Base-by-base conservation (phyloP, 2,888 invertebrate species). In the Nyleta sp. region DNA sequence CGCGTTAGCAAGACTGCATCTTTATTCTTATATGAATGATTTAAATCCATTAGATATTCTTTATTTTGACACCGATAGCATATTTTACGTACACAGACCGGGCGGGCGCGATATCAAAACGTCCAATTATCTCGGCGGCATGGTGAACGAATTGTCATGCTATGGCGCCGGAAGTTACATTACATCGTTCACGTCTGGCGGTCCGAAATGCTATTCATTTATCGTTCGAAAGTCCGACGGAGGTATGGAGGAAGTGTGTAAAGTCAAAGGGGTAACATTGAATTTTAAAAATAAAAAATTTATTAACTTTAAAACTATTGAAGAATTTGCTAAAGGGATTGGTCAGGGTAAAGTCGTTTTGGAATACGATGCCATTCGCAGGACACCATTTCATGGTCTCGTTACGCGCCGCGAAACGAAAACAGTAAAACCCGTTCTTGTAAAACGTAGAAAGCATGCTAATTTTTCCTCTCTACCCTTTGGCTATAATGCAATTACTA, bases 11-110 rank as follows among this genome's bases (percentile, higher is more conserved):
- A 59, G 65, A 4, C 28, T 65, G 1, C 84, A 87, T 68, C 74
- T 91, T 0, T 89, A 88, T 65, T 53, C 62, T 2, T 85, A 86
- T 18, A 68, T 91, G 2, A 83, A 89, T 7, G 64, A 65, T 17
- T 71, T 91, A 5, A 84, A 78, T 4, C 57, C 80, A 31, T 28
- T 11, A n/a, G 35, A 48, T 2, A 68, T 53, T 1, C 22, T 79
- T 1, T 75, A 67, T 31, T 67, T 60, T 15, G 79, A 79, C 17
- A 79, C 72, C 0, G 62, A 72, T 17, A 28, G 17, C 10, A 18
- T 42, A 7, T 17, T 42, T 17, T 42, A 42, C 17, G 42, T 42
- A 1, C 15, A 18, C 15, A 18, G 7, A 7, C 42, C 42, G 8
- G 42, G 18, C 6, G 5, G 6, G 1, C 1, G 10, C 7, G 42